Conservation (phyloP, 2,797 vertebrate species). For the Fundulus diaphanus region DNA sequence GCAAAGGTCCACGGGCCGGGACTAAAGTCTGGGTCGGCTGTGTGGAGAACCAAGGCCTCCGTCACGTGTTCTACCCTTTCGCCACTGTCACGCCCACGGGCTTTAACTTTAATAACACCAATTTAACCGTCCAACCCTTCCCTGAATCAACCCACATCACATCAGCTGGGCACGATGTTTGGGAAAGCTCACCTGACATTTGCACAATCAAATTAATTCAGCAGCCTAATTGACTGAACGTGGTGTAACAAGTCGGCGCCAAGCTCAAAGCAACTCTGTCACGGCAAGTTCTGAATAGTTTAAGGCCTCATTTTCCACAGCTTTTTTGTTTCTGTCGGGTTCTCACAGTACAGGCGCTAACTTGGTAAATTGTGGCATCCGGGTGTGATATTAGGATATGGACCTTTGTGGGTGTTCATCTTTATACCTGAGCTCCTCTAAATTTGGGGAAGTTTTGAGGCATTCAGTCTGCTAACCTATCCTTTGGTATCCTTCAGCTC, state of each 20-base stretch:
- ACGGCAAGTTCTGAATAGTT: background rate
- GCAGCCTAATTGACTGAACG: background rate
- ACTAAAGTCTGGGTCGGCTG: no score
- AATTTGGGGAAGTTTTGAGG: background rate
- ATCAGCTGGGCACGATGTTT: background rate
- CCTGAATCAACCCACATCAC: background rate
- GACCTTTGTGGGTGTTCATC: no score
- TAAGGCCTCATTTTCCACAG: background rate
- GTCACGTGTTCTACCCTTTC: no score
- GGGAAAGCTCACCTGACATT: conserved; percentile 7
- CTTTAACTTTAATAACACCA: background rate
- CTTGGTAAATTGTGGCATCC: background rate
- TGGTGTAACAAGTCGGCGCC: background rate
- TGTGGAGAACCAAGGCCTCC: no score
- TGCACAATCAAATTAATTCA: background rate
- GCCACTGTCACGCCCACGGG: no score
- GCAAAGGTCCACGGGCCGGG: no score
- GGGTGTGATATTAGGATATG: background rate
- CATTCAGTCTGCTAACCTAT: no score
- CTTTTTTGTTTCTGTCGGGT: background rate
- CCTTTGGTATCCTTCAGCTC: no score
- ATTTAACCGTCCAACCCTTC: background rate
- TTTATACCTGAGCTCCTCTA: background rate
- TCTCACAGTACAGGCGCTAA: background rate
- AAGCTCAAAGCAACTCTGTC: background rate